These are phyloP conservation scores for Pemphredon lugubris DNA, from an alignment of 2,888 invertebrate species.

Conservation along the genomic window DNA sequence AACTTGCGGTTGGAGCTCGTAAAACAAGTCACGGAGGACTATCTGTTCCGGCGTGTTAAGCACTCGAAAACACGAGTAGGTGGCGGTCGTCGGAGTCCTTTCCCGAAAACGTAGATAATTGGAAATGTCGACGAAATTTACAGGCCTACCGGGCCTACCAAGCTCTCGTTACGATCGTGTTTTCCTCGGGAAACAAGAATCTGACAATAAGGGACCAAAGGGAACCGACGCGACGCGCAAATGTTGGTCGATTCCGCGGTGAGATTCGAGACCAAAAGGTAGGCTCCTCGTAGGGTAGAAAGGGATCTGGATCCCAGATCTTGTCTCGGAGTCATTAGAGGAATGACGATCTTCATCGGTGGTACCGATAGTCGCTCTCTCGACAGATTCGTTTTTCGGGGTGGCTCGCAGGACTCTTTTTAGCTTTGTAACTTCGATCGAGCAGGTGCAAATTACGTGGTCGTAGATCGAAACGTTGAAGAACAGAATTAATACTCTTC, in stretches of 20 bases:
- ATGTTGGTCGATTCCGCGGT: slow-evolving; percentile 68
- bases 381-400: not conserved
- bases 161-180: slow-evolving; percentile 60
- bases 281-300: slow-evolving; percentile 31
- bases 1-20: slow-evolving; percentile 6
- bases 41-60: slow-evolving; percentile 13
- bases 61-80: slow-evolving; percentile 35
- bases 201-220: slow-evolving; percentile 51
- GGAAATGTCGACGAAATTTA: slow-evolving; percentile 49
- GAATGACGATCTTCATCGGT: slow-evolving; percentile 72
- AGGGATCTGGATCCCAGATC: slow-evolving; percentile 66
- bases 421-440: not conserved
- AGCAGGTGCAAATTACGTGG: not conserved
- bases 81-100: slow-evolving; percentile 10
- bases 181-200: slow-evolving; percentile 23
- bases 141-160: slow-evolving; percentile 46
- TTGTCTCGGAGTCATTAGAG: slow-evolving; percentile 77
- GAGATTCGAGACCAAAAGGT: slow-evolving; percentile 53
- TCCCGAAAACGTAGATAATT: slow-evolving; percentile 57
- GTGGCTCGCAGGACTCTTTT: not conserved
- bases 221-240: slow-evolving; percentile 63
- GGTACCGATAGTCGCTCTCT: slow-evolving; percentile 10
- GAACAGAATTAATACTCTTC: too few relatives aligned
- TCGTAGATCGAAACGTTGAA: too few relatives aligned
- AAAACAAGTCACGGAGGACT: slow-evolving; percentile 2